Conservation (phyloP, 1,140 invertebrate species). For the Apis mellifera region Amel_HAv3.1 CM009936.2:15777501-15778000, state of each 20-base stretch:
- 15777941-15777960: neutral
- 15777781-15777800: neutral
- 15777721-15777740: neutral
- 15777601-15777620: neutral
- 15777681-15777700: neutral
- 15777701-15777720: neutral
- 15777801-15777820: neutral
- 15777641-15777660: neutral
- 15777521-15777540: neutral
- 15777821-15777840: too few relatives aligned
- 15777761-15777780: neutral
- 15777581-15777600: too few relatives aligned
- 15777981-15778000: neutral
- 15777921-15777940: neutral
- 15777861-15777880: neutral
- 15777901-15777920: neutral
- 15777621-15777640: neutral
- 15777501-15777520: neutral
- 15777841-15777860: neutral
- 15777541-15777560: too few relatives aligned
- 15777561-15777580: too few relatives aligned
- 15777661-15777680: neutral
- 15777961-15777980: neutral
- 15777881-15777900: too few relatives aligned
- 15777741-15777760: neutral